Evolutionary conservation across 2,888 invertebrate genomes (phyloP), one percentile per base, ranked within the genome.

Genomic region (Cheilosia soror): DNA sequence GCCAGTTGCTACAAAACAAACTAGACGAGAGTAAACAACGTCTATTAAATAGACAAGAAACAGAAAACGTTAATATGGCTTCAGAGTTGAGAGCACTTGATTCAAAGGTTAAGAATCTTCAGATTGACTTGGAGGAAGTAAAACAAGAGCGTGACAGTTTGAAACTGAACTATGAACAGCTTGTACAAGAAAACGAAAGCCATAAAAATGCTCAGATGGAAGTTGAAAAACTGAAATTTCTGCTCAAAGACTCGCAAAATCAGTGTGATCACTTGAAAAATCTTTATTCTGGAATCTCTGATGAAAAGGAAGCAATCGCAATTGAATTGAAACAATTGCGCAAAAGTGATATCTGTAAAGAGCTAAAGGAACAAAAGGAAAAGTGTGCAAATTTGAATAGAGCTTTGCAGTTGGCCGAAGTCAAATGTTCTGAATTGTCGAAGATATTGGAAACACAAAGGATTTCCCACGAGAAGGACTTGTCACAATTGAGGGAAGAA

Each of bases 221-320:
- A 55, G 88, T 94, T 73, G 94, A 94, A 87, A 92, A 93, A 0
- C 93, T 93, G 71, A 93, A 93, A 85, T 91, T 92, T 7, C 92
- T 94, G 49, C 90, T 94, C 0, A 93, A 93, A 62, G 93, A 94
- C 72, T 92, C 94, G 2, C 91, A 93, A 58, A 92, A 92, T 20
- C 94, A 94, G 87, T 94, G 94, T 49, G 93, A 93, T 3, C 93
- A 94, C 4, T 89, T 94, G 0, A 94, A 94, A 87, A 93, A 91
- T 29, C 89, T 94, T 5, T 94, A 93, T 79, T 92, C 93, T 63
- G 91, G 95, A 90, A 94, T 94, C 3, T 95, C 94, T 83, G 94
- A 94, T 83, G 93, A 93, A 5, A 94, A 95, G 60, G 95, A 95
- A 75, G 89, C 93, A n/a, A 91, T 94, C 4, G 91, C 93, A 29